Evolutionary conservation across 2,888 invertebrate species (phyloP), one percentile per base, ranked within the genome.

Genomic region (Zygothrica quintamaculata): DNA sequence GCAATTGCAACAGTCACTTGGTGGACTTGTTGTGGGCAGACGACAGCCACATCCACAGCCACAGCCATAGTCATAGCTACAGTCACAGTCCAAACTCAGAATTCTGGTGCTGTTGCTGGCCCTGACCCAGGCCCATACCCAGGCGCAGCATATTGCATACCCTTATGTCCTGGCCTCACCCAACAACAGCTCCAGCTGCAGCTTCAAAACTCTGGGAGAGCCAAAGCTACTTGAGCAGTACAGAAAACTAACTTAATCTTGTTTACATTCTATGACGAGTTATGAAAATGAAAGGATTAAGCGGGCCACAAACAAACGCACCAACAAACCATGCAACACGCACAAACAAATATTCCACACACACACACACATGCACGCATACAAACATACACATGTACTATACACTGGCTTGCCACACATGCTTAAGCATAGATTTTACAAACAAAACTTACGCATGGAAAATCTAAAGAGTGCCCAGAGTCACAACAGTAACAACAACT

Each of bases 191-290:
- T 26, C 6, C 62, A 16, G 22, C 34, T 42, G 6, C 37, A 40
- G 26, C 11, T 48, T n/a, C 40, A 42, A n/a, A 51, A 43, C 43
- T 53, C 43, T 33, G 47, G 47, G 68, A 65, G 62, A 58, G n/a
- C 55, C 52, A 84, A 82, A 87, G 82, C 85, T 82, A 84, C 87
- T 87, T 87, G 79, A 82, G 82, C 71, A 78, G 70, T 75, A 82
- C 66, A 75, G 84, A 87, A 79, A 87, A 77, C 77, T 82, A 84
- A 85, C 80, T 77, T 87, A 87, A 85, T 87, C 87, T 87, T 84
- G 84, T 84, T 85, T 85, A 84, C 84, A 84, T 82, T 85, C 84
- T 85, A 82, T 85, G 86, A 79, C 87, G 86, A 84, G 87, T 87
- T 84, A 84, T 84, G 84, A 84, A 87, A 87, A 87, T 84, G 84